phyloP scores from a whole-genome alignment of 2,797 vertebrate species.

The Bovichtus variegatus region DNA sequence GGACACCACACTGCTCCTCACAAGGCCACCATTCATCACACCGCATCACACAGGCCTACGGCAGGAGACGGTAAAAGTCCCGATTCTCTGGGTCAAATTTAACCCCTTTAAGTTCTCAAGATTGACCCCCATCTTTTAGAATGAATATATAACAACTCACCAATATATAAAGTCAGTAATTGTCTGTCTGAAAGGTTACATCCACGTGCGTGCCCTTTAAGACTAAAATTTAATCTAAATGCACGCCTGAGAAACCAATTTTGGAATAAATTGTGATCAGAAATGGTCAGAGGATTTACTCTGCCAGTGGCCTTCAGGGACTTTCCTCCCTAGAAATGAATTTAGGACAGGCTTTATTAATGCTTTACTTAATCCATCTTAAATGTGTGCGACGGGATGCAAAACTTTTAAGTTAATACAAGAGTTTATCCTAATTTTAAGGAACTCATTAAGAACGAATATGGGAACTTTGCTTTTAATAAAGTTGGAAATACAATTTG shows the following conservation, averaged over 20 bases:
- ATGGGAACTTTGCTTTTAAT: background rate
- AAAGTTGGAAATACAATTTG: background rate
- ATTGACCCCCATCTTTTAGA: background rate
- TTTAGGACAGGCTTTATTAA: background rate
- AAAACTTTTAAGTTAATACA: background rate
- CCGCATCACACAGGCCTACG: slow-evolving; percentile 31
- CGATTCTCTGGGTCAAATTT: background rate
- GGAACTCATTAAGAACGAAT: background rate
- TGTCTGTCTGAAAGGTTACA: background rate
- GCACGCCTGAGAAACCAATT: background rate
- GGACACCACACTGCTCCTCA: slow-evolving; percentile 42
- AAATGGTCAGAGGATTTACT: background rate
- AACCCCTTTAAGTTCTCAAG: no score
- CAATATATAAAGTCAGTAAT: background rate
- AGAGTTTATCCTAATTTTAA: background rate
- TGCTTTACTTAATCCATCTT: background rate
- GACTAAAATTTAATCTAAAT: background rate
- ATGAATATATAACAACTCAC: background rate
- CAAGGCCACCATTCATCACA: slow-evolving; percentile 57
- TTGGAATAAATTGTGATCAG: background rate
- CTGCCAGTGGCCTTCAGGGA: background rate
- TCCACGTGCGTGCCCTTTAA: background rate
- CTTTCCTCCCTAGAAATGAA: background rate
- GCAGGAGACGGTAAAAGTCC: background rate
- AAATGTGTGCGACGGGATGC: background rate